Percentiles rank a stretch among this genome's conserved stretches.
phyloP scores from a whole-genome alignment of 2,113 vertebrate species.

The Gallinago jamesoni region DNA sequence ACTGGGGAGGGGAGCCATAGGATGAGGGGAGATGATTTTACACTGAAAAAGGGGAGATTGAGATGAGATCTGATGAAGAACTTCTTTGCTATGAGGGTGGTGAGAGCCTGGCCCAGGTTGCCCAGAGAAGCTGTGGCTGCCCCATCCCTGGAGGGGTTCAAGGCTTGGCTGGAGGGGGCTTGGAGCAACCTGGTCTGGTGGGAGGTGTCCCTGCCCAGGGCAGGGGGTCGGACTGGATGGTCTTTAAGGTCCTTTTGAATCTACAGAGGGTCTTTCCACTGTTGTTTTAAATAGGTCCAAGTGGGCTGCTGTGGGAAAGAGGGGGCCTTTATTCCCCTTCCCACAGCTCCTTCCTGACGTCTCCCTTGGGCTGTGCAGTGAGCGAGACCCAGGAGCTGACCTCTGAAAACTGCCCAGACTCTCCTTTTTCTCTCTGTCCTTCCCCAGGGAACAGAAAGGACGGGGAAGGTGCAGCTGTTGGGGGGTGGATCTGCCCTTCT shows the following conservation, averaged over 20 bases:
- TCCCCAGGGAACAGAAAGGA: fast-evolving
- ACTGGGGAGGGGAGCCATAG: neutral
- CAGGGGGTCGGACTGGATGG: neutral
- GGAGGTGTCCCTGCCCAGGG: neutral
- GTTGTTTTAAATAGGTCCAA: fast-evolving
- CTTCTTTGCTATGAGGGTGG: neutral
- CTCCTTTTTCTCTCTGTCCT: neutral
- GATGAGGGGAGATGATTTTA: neutral
- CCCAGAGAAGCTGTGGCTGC: neutral
- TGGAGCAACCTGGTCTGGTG: neutral
- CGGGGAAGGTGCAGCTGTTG: fast-evolving
- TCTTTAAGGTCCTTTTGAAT: neutral
- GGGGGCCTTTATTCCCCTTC: neutral
- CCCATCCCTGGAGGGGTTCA: neutral
- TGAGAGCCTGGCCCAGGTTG: neutral
- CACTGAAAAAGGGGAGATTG: neutral
- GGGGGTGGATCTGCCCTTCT: neutral
- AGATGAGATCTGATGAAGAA: neutral
- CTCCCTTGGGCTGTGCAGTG: neutral
- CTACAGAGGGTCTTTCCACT: fast-evolving
- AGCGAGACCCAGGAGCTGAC: neutral
- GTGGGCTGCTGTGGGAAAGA: neutral
- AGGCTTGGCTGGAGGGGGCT: neutral
- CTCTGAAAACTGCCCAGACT: neutral
- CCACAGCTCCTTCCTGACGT: neutral